Conservation (phyloP, 64 coral and sea anemone genomes). For the Stylophora pistillata region DNA sequence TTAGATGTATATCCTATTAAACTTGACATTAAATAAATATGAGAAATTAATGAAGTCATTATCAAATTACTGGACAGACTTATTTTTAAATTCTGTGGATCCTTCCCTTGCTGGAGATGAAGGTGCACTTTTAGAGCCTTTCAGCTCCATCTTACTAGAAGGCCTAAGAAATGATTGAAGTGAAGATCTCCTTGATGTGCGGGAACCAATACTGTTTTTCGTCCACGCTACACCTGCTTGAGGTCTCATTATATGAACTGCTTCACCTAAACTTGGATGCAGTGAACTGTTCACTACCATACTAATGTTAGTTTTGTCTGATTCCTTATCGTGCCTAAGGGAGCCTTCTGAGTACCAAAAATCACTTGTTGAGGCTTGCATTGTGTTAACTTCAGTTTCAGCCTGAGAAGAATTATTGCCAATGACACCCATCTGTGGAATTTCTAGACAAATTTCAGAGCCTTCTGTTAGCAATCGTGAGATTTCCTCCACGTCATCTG, state of each 20-base stretch:
- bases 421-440: neutral
- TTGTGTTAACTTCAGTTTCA: neutral
- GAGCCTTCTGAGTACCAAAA: neutral
- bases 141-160: neutral
- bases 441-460: slow-evolving; percentile 21
- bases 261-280: slow-evolving; percentile 5
- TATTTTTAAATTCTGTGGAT: neutral
- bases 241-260: slow-evolving; percentile 32
- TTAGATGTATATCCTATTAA: no score
- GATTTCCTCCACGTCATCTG: neutral
- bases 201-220: neutral
- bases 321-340: neutral
- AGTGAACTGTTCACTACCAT: neutral
- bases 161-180: neutral
- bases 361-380: neutral
- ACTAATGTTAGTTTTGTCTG: neutral
- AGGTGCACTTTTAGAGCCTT: slow-evolving; percentile 11
- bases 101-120: neutral
- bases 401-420: neutral
- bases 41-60: neutral
- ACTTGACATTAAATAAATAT: no score
- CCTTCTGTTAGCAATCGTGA: neutral
- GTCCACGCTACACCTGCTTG: slow-evolving; percentile 16
- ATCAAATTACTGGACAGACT: neutral
- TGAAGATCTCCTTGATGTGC: neutral